phyloP scores from a whole-genome alignment of 2,797 vertebrate genomes.

The Sebastes taczanowskii region DNA sequence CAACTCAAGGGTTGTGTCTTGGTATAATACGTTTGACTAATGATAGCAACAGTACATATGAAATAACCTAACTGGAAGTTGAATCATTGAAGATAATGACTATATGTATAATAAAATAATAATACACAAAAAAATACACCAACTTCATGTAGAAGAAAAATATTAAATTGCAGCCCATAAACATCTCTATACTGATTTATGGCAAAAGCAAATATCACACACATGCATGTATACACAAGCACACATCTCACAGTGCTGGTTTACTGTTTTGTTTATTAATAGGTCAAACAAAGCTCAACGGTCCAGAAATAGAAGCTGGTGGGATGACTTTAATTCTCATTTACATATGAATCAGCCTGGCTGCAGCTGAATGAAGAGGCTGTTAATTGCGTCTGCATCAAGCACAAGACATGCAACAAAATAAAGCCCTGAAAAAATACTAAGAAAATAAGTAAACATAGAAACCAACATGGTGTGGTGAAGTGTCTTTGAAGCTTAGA shows the following conservation, averaged over 20 bases:
- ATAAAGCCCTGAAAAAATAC: not conserved
- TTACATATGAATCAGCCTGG: conserved; percentile 50
- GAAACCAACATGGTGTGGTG: not conserved
- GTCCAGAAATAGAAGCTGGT: conserved; percentile 48
- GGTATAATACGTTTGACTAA: not conserved
- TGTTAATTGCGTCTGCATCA: conserved; percentile 47
- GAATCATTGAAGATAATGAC: not conserved
- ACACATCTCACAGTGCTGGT: not conserved
- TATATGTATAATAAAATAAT: not conserved
- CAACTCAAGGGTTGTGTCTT: not conserved
- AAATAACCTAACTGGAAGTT: not conserved
- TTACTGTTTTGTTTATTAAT: conserved; percentile 38
- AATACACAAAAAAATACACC: not conserved
- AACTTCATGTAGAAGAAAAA: not conserved
- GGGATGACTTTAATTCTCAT: conserved; percentile 52
- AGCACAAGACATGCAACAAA: conserved; percentile 14
- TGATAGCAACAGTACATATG: not conserved
- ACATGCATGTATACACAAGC: not conserved
- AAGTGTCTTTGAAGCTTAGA: not conserved
- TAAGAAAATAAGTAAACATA: not conserved
- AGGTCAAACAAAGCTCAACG: conserved; percentile 20
- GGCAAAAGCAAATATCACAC: not conserved
- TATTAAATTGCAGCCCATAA: not conserved
- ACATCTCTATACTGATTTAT: not conserved
- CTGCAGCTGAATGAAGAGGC: conserved; percentile 30